These are phyloP conservation scores for Leptoteleia sp. DNA, from an alignment of 1,140 invertebrate species.

Conservation along the genomic window DNA sequence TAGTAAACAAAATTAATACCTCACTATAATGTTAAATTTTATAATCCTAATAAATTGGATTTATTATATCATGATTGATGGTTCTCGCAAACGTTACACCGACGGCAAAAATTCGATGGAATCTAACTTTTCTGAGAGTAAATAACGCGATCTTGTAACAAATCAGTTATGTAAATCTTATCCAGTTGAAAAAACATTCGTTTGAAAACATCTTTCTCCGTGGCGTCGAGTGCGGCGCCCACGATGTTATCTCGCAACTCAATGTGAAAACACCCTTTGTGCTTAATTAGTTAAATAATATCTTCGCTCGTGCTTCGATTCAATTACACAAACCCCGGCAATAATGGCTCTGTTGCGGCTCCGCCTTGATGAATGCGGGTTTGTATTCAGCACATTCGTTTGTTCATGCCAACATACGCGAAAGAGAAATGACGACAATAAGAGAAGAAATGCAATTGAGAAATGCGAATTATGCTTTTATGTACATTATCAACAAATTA, in stretches of 20 bases:
- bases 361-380: conserved; percentile 69
- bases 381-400: conserved; percentile 58
- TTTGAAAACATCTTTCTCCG: conserved; percentile 36
- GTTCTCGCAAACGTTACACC: neutral
- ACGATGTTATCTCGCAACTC: conserved; percentile 72
- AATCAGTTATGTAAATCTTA: conserved; percentile 14
- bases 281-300: conserved; percentile 81
- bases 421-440: conserved; percentile 42
- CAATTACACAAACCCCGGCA: conserved; percentile 77
- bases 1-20: too few species aligned
- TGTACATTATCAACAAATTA: too few species aligned
- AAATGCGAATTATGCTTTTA: too few species aligned
- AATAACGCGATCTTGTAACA: conserved; percentile 16
- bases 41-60: too few species aligned
- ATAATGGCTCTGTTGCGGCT: conserved; percentile 79
- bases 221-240: conserved; percentile 23
- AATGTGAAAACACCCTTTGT: conserved; percentile 79
- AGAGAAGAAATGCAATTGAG: too few species aligned
- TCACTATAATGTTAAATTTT: too few species aligned
- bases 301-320: conserved; percentile 80
- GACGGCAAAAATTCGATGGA: neutral
- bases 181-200: conserved; percentile 26
- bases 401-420: conserved; percentile 45
- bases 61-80: conserved; percentile 28
- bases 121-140: conserved; percentile 3